A percentile compares a stretch with the other conserved stretches of the same genome.
phyloP scores from a whole-genome alignment of 2,797 vertebrate species.

The Synanceia verrucosa region DNA sequence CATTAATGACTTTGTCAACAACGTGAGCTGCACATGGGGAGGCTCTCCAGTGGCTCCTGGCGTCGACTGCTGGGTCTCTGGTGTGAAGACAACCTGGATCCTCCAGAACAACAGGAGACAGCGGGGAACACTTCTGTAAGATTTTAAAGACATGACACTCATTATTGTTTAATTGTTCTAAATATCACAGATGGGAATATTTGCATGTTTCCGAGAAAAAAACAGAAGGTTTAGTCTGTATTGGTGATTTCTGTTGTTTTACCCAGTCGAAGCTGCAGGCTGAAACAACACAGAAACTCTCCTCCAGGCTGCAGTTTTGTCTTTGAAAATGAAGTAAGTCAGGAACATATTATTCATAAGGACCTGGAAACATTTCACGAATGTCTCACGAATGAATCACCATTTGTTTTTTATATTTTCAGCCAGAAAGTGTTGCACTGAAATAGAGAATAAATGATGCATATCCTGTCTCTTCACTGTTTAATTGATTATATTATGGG shows the following conservation, averaged over 20 bases:
- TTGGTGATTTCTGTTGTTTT: not conserved
- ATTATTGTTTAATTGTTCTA: no score
- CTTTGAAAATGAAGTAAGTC: conserved; percentile 59
- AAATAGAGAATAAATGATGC: not conserved
- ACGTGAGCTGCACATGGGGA: conserved; percentile 72
- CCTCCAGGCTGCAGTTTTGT: conserved; percentile 64
- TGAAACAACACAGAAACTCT: conserved; percentile 31
- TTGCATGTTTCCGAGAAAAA: not conserved
- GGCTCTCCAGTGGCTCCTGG: not conserved
- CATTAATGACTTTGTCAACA: conserved; percentile 72
- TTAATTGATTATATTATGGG: not conserved
- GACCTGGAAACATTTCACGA: not conserved
- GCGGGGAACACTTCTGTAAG: rapidly evolving
- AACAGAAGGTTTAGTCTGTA: not conserved
- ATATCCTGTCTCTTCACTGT: not conserved
- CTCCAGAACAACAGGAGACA: rapidly evolving
- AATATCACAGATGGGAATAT: no score
- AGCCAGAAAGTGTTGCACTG: not conserved
- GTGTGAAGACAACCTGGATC: not conserved
- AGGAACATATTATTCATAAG: not conserved
- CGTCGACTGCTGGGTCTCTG: conserved; percentile 53
- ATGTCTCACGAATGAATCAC: not conserved
- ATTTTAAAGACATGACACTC: not conserved
- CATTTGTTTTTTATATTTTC: not conserved
- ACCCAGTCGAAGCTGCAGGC: conserved; percentile 53